Evolutionary conservation across 2,797 vertebrate species (phyloP).

Genomic region (Paramormyrops hopkinsi): DNA sequence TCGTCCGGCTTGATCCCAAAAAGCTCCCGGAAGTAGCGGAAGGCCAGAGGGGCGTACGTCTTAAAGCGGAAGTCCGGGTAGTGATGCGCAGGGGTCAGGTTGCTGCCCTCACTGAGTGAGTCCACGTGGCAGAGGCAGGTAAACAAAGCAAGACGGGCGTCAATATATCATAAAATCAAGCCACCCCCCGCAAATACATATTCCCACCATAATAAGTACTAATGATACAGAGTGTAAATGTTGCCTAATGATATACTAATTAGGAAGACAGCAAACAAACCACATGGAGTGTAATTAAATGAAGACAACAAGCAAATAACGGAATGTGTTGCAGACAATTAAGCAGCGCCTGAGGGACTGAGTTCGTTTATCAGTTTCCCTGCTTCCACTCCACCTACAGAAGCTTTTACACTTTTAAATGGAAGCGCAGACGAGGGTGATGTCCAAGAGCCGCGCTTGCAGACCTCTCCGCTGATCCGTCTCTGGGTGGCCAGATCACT

Average conservation of each 20-base stretch:
- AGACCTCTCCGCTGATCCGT: background rate
- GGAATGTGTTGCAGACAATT: background rate
- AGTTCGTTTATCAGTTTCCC: background rate
- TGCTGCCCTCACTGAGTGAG: constrained; percentile 85
- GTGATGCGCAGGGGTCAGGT: constrained; percentile 93
- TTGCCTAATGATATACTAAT: background rate
- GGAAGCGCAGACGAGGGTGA: background rate
- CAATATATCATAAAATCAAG: background rate
- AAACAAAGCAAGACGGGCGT: background rate
- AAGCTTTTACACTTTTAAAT: background rate
- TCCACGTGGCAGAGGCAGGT: constrained; percentile 31
- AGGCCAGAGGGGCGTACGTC: constrained; percentile 92
- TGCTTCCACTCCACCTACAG: background rate
- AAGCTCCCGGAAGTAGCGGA: constrained; percentile 97
- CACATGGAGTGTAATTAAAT: background rate
- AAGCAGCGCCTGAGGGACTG: background rate
- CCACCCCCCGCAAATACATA: background rate
- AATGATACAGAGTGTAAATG: background rate
- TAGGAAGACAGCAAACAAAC: background rate
- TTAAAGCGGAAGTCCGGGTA: constrained; percentile 98
- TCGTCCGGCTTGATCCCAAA: constrained; percentile 97
- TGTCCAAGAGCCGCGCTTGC: background rate
- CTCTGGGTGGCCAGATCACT: background rate
- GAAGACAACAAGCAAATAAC: background rate
- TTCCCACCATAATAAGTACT: background rate